phyloP scores from a whole-genome alignment of 2,113 vertebrate genomes.

The Larimichthys crocea region DNA sequence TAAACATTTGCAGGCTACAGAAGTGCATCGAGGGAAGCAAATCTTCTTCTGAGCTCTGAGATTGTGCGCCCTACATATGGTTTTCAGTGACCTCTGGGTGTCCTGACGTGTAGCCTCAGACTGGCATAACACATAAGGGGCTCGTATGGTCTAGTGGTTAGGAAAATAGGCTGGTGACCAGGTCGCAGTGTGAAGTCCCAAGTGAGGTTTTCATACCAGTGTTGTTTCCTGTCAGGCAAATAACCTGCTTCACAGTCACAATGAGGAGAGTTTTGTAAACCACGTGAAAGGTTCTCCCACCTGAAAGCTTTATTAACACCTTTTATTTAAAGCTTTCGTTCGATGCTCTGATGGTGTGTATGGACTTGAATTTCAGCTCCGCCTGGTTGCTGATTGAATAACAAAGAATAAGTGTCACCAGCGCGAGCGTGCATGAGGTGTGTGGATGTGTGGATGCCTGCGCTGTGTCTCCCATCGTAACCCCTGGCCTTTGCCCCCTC shows the following conservation, averaged over 20 bases:
- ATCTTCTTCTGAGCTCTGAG: slow-evolving; percentile 35
- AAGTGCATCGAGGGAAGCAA: slow-evolving; percentile 35
- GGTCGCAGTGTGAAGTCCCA: slow-evolving; percentile 44
- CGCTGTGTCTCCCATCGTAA: slow-evolving; percentile 56
- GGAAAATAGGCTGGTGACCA: slow-evolving; percentile 73
- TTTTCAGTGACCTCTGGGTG: slow-evolving; percentile 67
- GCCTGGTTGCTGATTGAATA: slow-evolving; percentile 34
- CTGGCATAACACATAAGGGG: slow-evolving; percentile 45
- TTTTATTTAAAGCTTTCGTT: slow-evolving; percentile 6
- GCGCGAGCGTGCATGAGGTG: slow-evolving; percentile 44
- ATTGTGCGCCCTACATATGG: slow-evolving; percentile 21
- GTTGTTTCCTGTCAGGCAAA: slow-evolving; percentile 76
- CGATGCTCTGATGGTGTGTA: neutral
- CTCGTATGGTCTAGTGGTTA: slow-evolving; percentile 76
- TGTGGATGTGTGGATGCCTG: slow-evolving; percentile 49
- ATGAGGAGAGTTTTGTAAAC: slow-evolving; percentile 21
- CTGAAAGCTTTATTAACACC: neutral
- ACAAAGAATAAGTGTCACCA: slow-evolving; percentile 24
- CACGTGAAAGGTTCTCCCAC: neutral
- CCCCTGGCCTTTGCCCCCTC: slow-evolving; percentile 73
- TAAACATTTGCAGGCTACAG: slow-evolving; percentile 69
- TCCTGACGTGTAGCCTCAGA: slow-evolving; percentile 53
- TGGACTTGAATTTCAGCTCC: neutral
- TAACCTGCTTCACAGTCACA: slow-evolving; percentile 51
- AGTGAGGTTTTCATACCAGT: slow-evolving; percentile 70